Conservation (phyloP, 2,113 vertebrate genomes). For the Percina caprodes region DNA sequence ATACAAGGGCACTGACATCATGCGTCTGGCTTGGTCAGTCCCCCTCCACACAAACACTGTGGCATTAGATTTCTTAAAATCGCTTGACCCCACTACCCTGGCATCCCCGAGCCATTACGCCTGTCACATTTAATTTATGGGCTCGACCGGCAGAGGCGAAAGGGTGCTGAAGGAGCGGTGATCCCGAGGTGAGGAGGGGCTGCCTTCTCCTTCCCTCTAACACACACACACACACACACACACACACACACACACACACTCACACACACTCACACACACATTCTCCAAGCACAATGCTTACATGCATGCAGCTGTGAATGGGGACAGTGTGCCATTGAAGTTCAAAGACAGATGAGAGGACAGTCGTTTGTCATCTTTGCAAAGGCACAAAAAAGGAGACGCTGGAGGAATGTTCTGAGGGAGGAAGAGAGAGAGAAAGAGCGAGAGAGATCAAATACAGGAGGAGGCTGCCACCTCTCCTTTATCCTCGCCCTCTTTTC, state of each 20-base stretch:
- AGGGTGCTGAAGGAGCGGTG: slow-evolving; percentile 26
- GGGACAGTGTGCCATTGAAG: slow-evolving; percentile 46
- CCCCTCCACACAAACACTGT: background rate
- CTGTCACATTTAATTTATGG: slow-evolving; percentile 67
- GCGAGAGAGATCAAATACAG: slow-evolving; percentile 24
- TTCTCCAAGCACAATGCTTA: slow-evolving; percentile 47
- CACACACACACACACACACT: background rate
- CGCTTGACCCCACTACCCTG: slow-evolving; percentile 18
- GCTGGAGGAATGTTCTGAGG: slow-evolving; percentile 56
- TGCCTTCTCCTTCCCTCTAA: background rate
- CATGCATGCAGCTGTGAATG: slow-evolving; percentile 53
- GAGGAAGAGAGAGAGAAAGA: slow-evolving; percentile 13
- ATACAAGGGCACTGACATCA: slow-evolving; percentile 19
- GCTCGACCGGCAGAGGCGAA: slow-evolving; percentile 17
- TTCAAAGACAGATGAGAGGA: slow-evolving; percentile 56
- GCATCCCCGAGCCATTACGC: slow-evolving; percentile 29
- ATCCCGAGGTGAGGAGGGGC: slow-evolving; percentile 43
- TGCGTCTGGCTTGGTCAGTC: background rate
- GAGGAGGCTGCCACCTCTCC: slow-evolving; percentile 44
- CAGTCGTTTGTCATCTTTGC: slow-evolving; percentile 56
- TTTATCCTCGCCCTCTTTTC: slow-evolving; percentile 7
- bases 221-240: slow-evolving; percentile 1
- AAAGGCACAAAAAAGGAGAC: slow-evolving; percentile 45
- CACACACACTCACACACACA: slow-evolving; percentile 11
- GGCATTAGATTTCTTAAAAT: slow-evolving; percentile 3